Evolutionary conservation across 2,888 invertebrate species (phyloP).

Genomic region (Heterodera filipjevi): DNA sequence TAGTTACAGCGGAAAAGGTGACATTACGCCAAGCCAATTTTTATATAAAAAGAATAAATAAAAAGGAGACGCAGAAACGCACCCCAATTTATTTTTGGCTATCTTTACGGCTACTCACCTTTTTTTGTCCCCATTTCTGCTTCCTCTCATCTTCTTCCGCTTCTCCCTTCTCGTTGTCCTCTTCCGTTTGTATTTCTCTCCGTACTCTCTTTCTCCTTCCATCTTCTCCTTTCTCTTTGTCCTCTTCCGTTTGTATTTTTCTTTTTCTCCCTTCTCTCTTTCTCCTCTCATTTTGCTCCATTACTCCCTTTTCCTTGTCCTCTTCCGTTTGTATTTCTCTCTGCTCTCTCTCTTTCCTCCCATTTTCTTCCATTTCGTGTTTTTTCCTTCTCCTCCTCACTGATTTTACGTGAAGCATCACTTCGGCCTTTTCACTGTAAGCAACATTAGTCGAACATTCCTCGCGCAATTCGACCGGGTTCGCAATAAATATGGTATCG

Average conservation of each 20-base stretch:
- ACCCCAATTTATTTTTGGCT: too few relatives aligned
- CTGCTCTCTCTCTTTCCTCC: background rate
- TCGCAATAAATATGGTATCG: too few relatives aligned
- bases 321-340: background rate
- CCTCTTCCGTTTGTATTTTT: background rate
- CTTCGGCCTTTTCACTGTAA: background rate
- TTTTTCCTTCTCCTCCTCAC: background rate
- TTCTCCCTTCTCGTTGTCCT: too few relatives aligned
- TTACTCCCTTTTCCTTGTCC: background rate
- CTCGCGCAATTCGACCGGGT: background rate
- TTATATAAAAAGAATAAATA: too few relatives aligned
- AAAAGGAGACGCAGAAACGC: too few relatives aligned
- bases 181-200: too few relatives aligned
- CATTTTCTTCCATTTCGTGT: background rate
- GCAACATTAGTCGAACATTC: background rate
- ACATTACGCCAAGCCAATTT: too few relatives aligned
- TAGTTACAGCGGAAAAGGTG: too few relatives aligned
- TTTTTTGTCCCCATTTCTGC: too few relatives aligned
- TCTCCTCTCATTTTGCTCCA: background rate
- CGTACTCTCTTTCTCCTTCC: too few relatives aligned
- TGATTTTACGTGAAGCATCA: background rate
- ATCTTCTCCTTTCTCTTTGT: background rate
- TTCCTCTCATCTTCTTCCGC: too few relatives aligned
- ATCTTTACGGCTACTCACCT: too few relatives aligned
- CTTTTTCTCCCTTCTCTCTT: background rate